Percentiles rank a stretch among this genome's conserved stretches.
phyloP scores from a whole-genome alignment of 2,888 invertebrate species.

The Acanthosepion esculentum region DNA sequence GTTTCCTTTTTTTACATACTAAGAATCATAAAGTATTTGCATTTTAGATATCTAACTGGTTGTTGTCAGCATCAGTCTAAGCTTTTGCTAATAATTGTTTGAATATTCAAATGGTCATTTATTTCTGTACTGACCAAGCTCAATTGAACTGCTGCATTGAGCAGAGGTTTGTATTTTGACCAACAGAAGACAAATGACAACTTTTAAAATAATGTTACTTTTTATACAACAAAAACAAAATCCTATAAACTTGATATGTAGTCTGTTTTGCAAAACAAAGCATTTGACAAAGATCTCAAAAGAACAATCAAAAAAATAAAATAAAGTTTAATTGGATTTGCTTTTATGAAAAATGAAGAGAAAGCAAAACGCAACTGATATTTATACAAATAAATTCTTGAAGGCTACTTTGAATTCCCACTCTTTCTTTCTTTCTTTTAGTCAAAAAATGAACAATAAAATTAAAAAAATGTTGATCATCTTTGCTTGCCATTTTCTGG shows the following conservation, averaged over 20 bases:
- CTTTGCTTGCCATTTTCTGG: background rate
- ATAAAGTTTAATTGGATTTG: conserved; percentile 15
- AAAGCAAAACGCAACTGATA: background rate
- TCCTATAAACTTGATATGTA: background rate
- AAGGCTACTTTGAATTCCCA: background rate
- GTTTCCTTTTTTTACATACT: no score
- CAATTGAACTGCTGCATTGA: background rate
- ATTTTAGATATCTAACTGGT: background rate
- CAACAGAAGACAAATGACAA: background rate
- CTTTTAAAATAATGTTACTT: no score
- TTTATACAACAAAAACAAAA: background rate
- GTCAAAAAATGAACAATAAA: background rate
- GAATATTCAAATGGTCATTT: background rate
- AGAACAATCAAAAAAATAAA: background rate
- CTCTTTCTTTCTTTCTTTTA: background rate
- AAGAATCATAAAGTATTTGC: no score
- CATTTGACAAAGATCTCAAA: background rate
- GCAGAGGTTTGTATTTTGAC: background rate
- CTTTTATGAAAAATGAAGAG: background rate
- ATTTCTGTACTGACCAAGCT: background rate
- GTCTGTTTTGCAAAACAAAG: background rate
- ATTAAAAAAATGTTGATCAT: background rate
- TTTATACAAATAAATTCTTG: conserved; percentile 18
- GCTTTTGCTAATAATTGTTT: background rate
- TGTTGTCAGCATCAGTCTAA: background rate